Percentiles rank a stretch among this genome's conserved stretches.
Evolutionary conservation across 2,113 vertebrate species (phyloP).

Genomic region (Petrocephalus zakoni): DNA sequence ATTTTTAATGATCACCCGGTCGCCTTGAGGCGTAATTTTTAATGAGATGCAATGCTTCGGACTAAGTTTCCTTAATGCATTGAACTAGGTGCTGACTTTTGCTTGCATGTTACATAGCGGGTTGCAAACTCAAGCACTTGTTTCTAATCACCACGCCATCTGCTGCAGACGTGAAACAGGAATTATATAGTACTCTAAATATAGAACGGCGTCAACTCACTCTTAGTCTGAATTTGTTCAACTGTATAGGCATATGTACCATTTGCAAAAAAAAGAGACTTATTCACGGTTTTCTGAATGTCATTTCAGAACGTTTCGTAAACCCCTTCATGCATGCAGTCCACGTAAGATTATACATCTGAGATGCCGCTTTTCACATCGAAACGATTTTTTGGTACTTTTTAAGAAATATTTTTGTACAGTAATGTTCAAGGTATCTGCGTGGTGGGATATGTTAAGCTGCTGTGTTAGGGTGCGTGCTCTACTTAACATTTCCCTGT

Average conservation of each 20-base stretch:
- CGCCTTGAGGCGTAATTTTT: conserved; percentile 49
- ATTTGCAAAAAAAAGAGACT: not conserved
- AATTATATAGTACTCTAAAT: not conserved
- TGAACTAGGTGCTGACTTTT: not conserved
- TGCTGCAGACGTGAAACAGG: not conserved
- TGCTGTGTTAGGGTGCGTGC: conserved; percentile 26
- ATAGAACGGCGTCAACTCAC: not conserved
- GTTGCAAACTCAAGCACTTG: not conserved
- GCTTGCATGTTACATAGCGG: not conserved
- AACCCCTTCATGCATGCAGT: not conserved
- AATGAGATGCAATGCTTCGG: conserved; percentile 29
- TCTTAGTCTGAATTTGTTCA: not conserved
- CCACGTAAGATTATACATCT: not conserved
- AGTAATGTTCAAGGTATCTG: not conserved
- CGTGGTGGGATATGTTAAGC: conserved; percentile 17
- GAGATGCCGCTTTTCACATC: not conserved
- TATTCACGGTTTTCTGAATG: not conserved
- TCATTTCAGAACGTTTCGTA: not conserved
- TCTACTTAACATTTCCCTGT: conserved; percentile 30
- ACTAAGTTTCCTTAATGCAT: not conserved
- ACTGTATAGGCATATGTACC: not conserved
- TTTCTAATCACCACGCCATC: not conserved
- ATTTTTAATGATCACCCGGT: conserved; percentile 42
- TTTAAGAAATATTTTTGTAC: not conserved
- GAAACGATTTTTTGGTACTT: not conserved